Conservation (phyloP, 2,113 vertebrate species). For the Platichthys flesus region DNA sequence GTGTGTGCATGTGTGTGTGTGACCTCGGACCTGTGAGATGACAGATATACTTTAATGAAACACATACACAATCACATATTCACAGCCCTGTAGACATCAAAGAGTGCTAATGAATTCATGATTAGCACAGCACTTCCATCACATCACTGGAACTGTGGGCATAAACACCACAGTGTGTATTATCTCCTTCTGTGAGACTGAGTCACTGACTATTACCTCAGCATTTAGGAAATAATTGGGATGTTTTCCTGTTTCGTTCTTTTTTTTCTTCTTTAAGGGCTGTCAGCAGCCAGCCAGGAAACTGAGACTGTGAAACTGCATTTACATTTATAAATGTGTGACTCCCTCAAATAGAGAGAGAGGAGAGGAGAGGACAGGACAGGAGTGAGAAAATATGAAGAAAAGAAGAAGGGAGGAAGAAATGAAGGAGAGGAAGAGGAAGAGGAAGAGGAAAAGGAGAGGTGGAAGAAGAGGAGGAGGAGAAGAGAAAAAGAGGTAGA, state of each 20-base stretch:
- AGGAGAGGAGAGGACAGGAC: too few relatives aligned
- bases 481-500: background rate
- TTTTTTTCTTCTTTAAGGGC: constrained; percentile 21
- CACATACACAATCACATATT: constrained; percentile 37
- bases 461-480: too few relatives aligned
- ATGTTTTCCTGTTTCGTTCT: constrained; percentile 33
- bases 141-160: constrained; percentile 39
- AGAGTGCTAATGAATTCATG: constrained; percentile 72
- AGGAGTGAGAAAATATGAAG: too few relatives aligned
- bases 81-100: constrained; percentile 53
- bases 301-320: constrained; percentile 24
- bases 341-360: background rate
- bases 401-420: too few relatives aligned
- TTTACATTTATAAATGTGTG: constrained; percentile 42
- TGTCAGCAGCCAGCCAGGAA: constrained; percentile 27
- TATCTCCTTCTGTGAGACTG: constrained; percentile 26
- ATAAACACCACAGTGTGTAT: constrained; percentile 42
- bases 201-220: background rate
- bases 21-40: constrained; percentile 13
- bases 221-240: constrained; percentile 56
- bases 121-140: constrained; percentile 54
- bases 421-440: too few relatives aligned
- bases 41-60: constrained; percentile 40
- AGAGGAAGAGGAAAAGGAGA: too few relatives aligned
- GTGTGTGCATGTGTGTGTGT: background rate